Evolutionary conservation across 1,140 invertebrate species (phyloP).

Genomic region (Cecropterus lyciades): DNA sequence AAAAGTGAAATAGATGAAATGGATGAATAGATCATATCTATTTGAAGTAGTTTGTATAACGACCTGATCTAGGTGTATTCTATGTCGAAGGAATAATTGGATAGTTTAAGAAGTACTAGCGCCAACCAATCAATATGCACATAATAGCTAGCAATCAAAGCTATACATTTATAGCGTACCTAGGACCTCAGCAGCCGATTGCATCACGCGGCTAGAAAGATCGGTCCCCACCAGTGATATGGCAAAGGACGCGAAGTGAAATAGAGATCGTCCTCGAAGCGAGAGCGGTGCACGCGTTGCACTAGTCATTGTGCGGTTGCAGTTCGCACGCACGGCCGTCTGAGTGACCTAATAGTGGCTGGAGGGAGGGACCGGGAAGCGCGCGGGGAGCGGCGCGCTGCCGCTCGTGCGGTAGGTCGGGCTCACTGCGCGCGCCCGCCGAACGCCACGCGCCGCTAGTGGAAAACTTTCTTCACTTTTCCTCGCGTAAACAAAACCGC

Average conservation of each 20-base stretch:
- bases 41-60: constrained; percentile 1
- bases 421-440: constrained; percentile 78
- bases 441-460: constrained; percentile 63
- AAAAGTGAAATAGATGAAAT: too few relatives aligned
- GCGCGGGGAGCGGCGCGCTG: constrained; percentile 69
- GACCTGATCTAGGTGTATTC: neutral
- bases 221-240: constrained; percentile 81
- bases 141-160: constrained; percentile 49
- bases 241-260: constrained; percentile 81
- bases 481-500: constrained; percentile 73
- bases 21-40: neutral
- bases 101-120: constrained; percentile 5
- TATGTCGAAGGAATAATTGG: neutral
- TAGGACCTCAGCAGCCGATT: constrained; percentile 71
- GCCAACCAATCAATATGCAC: constrained; percentile 35
- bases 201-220: constrained; percentile 81
- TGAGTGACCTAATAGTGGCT: constrained; percentile 82
- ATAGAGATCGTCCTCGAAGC: constrained; percentile 84
- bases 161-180: constrained; percentile 59
- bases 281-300: constrained; percentile 82
- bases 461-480: constrained; percentile 83
- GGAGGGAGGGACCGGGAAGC: constrained; percentile 79
- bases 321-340: constrained; percentile 77
- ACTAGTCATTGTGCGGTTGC: constrained; percentile 81
- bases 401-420: constrained; percentile 80